Conservation (phyloP, 2,797 vertebrate genomes). For the Lagocephalus sceleratus region DNA sequence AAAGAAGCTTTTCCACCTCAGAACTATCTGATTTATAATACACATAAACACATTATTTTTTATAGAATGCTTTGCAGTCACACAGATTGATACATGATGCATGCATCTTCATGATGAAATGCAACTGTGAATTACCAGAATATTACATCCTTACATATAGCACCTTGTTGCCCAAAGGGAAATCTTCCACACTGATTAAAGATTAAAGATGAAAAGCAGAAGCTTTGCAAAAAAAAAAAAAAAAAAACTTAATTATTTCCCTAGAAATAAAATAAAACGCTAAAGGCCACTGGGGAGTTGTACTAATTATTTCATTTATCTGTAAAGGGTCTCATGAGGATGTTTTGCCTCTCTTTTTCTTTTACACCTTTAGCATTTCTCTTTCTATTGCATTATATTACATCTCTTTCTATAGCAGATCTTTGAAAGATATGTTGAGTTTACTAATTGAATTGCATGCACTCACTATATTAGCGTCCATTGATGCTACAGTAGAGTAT, state of each 20-base stretch:
- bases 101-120: conserved; percentile 43
- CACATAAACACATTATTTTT: conserved; percentile 53
- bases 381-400: conserved; percentile 38
- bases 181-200: conserved; percentile 74
- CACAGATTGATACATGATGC: conserved; percentile 33
- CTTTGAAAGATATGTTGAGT: conserved; percentile 12
- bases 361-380: conserved; percentile 50
- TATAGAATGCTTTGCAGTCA: conserved; percentile 22
- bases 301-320: conserved; percentile 83
- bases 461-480: conserved; percentile 32
- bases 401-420: conserved; percentile 25
- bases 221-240: conserved; percentile 41
- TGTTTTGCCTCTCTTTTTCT: conserved; percentile 51
- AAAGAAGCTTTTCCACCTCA: conserved; percentile 55
- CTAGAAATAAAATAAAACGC: conserved; percentile 74
- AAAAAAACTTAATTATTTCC: conserved; percentile 75
- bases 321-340: conserved; percentile 75
- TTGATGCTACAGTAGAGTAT: conserved; percentile 46
- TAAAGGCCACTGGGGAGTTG: conserved; percentile 71
- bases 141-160: conserved; percentile 56
- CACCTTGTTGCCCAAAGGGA: conserved; percentile 74
- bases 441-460: conserved; percentile 27
- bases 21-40: conserved; percentile 47
- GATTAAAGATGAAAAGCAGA: conserved; percentile 72
- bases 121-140: conserved; percentile 34